Evolutionary conservation across 2,797 vertebrate species (phyloP).

Genomic region (Helicolenus hilgendorfi): DNA sequence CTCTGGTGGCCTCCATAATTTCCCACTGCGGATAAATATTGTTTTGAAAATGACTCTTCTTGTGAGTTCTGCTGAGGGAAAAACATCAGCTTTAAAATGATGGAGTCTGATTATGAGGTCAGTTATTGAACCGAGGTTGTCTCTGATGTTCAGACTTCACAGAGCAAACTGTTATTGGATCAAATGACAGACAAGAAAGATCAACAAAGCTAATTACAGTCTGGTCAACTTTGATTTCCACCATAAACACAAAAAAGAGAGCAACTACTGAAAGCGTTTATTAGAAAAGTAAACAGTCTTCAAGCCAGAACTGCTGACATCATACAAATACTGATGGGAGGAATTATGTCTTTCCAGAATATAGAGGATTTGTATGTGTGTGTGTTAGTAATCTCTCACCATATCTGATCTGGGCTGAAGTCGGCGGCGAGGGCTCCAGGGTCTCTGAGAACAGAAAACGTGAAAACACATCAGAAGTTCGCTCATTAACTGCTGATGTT

Average conservation of each 20-base stretch:
- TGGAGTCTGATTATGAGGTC: background rate
- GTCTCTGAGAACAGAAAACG: conserved; percentile 88
- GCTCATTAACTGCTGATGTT: conserved; percentile 3
- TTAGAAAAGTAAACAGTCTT: background rate
- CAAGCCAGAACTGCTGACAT: background rate
- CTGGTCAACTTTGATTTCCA: background rate
- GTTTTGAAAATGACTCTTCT: background rate
- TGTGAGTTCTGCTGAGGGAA: no score
- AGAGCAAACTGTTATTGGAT: background rate
- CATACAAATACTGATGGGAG: background rate
- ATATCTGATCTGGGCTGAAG: conserved; percentile 94
- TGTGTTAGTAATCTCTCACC: conserved; percentile 81
- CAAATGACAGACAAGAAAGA: background rate
- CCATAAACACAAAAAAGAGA: background rate
- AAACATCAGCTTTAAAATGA: background rate
- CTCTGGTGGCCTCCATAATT: background rate
- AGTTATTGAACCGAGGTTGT: background rate
- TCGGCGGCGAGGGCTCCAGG: conserved; percentile 92
- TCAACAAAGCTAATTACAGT: background rate
- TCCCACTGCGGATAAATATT: background rate
- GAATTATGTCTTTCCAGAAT: background rate
- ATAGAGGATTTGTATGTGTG: background rate
- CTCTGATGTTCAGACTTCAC: background rate
- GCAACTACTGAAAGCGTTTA: background rate
- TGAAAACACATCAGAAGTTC: conserved; percentile 1